A percentile compares a stretch with the other conserved stretches of the same genome.
Conservation (phyloP, 1,140 invertebrate species). For the Lineus longissimus region DNA sequence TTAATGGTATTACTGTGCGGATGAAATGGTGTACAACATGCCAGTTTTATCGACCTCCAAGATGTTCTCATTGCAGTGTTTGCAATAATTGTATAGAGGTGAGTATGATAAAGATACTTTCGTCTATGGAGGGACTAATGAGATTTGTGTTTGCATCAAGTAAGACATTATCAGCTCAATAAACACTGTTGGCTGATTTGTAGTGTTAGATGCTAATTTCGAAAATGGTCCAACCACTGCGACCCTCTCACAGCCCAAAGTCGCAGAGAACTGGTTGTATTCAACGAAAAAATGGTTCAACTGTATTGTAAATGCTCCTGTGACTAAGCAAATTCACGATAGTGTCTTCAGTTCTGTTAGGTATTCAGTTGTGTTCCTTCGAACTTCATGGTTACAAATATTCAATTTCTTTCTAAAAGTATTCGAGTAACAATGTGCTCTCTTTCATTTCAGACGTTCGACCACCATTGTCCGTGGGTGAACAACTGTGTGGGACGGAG, state of each 20-base stretch:
- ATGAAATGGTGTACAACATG: slow-evolving; percentile 99
- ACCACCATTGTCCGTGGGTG: slow-evolving; percentile 99
- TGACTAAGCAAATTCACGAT: neutral
- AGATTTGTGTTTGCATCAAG: neutral
- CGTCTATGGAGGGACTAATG: neutral
- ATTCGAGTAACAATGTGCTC: too few species aligned
- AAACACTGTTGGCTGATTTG: neutral
- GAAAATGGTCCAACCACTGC: too few species aligned
- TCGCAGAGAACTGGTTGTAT: too few species aligned
- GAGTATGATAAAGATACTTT: slow-evolving; percentile 49
- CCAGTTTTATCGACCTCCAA: slow-evolving; percentile 97
- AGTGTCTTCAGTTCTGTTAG: neutral
- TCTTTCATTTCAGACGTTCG: slow-evolving; percentile 84
- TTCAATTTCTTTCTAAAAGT: too few species aligned
- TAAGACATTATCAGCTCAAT: neutral
- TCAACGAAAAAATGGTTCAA: too few species aligned
- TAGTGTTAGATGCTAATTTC: too few species aligned
- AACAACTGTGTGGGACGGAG: slow-evolving; percentile 99
- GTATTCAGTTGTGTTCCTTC: too few species aligned
- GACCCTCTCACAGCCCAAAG: too few species aligned
- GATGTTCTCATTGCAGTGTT: slow-evolving; percentile 98
- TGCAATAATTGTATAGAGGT: slow-evolving; percentile 99
- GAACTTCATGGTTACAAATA: too few species aligned
- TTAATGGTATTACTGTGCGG: slow-evolving; percentile 94
- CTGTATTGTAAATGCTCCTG: neutral